A percentile compares a stretch with the other conserved stretches of the same genome.
Evolutionary conservation across 2,797 vertebrate species (phyloP).

Genomic region (Pseudopleuronectes americanus): DNA sequence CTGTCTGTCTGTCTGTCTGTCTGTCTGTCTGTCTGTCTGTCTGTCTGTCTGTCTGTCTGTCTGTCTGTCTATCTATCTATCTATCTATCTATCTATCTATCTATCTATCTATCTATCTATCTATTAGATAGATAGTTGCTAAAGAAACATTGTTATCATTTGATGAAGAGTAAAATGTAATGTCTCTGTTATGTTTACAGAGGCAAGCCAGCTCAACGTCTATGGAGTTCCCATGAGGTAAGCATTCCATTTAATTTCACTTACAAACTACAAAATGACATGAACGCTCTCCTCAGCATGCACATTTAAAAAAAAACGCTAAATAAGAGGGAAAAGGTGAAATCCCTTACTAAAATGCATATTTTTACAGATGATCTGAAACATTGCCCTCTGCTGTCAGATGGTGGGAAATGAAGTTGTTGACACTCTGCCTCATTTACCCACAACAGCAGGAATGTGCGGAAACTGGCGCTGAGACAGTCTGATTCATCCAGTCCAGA

Average conservation of each 20-base stretch:
- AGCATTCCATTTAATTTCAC: neutral
- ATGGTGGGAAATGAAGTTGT: neutral
- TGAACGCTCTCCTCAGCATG: no score
- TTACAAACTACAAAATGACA: neutral
- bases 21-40: no score
- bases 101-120: no score
- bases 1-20: no score
- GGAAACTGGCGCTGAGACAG: constrained; percentile 85
- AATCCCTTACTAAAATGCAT: neutral
- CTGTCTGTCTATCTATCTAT: no score
- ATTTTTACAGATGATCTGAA: neutral
- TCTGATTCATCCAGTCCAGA: constrained; percentile 89
- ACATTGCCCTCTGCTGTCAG: neutral
- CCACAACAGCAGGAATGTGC: constrained; percentile 78
- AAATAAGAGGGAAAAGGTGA: neutral
- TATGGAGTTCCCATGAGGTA: constrained; percentile 89
- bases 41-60: no score
- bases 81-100: no score
- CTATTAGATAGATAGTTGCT: no score
- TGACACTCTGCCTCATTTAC: neutral
- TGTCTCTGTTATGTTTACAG: constrained; percentile 73
- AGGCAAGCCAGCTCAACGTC: constrained; percentile 91
- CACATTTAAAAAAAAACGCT: no score
- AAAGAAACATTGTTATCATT: neutral
- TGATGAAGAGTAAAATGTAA: no score